These are phyloP conservation scores for Aphidius gifuensis DNA, from an alignment of 1,140 invertebrate species.

Conservation along the genomic window DNA sequence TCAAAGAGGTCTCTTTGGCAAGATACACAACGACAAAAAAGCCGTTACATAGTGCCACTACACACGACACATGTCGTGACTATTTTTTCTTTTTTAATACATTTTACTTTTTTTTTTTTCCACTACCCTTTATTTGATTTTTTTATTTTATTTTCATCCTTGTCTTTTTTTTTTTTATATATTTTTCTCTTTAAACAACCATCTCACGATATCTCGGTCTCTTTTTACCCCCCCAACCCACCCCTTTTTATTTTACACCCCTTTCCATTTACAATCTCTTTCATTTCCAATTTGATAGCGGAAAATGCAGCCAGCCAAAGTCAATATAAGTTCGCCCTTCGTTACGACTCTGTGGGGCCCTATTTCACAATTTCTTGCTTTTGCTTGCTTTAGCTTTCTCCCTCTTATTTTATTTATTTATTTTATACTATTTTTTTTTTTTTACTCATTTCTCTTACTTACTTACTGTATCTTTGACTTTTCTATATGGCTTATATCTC, in stretches of 20 bases:
- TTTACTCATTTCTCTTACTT: too few species aligned
- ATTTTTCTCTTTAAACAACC: constrained; percentile 1
- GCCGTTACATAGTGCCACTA: constrained; percentile 38
- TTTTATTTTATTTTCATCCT: constrained; percentile 7
- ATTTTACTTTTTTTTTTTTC: constrained; percentile 6
- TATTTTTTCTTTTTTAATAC: too few species aligned
- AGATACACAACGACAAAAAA: constrained; percentile 32
- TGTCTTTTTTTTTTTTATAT: neutral
- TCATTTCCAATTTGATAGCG: constrained; percentile 37
- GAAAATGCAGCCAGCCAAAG: constrained; percentile 38
- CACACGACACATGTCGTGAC: constrained; percentile 45
- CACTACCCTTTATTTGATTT: constrained; percentile 5
- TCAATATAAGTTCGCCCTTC: constrained; percentile 33
- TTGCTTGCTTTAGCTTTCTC: neutral
- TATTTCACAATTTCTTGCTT: constrained; percentile 13
- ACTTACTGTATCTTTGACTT: too few species aligned
- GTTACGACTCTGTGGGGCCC: constrained; percentile 20
- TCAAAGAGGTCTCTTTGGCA: constrained; percentile 3
- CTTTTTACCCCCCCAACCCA: constrained; percentile 5
- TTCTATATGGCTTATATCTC: too few species aligned
- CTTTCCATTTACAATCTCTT: constrained; percentile 24
- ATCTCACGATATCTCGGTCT: constrained; percentile 14
- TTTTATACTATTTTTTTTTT: neutral
- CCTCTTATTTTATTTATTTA: constrained; percentile 15
- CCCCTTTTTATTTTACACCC: constrained; percentile 12